Evolutionary conservation across 2,797 vertebrate genomes (phyloP), one percentile per base, ranked within the genome.

Genomic region (Anguilla pacifica): DNA sequence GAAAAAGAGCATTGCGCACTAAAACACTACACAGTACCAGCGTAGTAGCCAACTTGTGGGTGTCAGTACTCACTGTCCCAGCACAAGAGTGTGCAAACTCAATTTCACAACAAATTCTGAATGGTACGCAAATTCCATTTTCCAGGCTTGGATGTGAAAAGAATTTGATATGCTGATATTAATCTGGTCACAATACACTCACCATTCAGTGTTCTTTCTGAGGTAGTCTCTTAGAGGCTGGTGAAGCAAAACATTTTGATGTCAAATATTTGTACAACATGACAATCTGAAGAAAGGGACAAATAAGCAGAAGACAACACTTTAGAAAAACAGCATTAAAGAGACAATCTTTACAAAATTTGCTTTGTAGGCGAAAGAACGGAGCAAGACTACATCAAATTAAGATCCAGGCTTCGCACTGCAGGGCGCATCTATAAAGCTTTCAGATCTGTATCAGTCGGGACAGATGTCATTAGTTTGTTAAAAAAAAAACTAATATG

Each of bases 181-280:
- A 5, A 51, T 51, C 79, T 82, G 79, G 79, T 81, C 13, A 17
- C 17, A 6, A 49, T 81, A 11, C 39, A 43, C 96, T 97, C 88
- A 96, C 96, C 97, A 97, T 92, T 96, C 96, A 93, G 96, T 97
- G 94, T 96, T 96, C 94, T 96, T 96, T 89, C 96, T 95, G 89
- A 97, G 94, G 92, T 96, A 97, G 93, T 96, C 94, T 96, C 96
- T 85, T 96, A 97, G 86, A 97, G 96, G 92, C 97, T 97, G 94
- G 97, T 94, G 94, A 97, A 94, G 91, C 97, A 97, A 90, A 97
- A 96, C 96, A 94, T 97, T 77, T 97, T 90, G 96, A 97, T 91
- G 96, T 97, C 92, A 97, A 95, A 91, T 97, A 92, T 91, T 97
- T 97, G 94, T 96, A 97, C 93, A 97, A 94, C 87, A 97, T 95